Evolutionary conservation across 2,888 invertebrate genomes (phyloP).

Genomic region (Meteorus colon): DNA sequence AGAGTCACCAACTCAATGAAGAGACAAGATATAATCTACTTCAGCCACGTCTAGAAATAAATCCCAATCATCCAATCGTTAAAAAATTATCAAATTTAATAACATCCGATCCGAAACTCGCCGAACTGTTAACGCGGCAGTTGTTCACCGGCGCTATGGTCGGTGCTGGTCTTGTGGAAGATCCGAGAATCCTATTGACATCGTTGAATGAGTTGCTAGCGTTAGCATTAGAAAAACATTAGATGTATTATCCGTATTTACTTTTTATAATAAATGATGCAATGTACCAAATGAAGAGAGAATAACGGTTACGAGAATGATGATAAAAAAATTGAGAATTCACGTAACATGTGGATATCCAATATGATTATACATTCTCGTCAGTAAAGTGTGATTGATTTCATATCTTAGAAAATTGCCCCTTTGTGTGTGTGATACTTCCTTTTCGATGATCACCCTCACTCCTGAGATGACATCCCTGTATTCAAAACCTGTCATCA

Average conservation of each 20-base stretch:
- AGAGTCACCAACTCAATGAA: conserved; percentile 86
- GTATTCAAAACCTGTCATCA: no score
- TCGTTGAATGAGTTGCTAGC: conserved; percentile 91
- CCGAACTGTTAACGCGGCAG: conserved; percentile 89
- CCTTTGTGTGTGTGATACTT: no score
- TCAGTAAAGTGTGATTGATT: no score
- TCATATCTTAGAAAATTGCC: no score
- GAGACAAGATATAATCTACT: conserved; percentile 89
- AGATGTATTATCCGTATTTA: neutral
- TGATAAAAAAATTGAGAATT: neutral
- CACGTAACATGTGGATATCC: no score
- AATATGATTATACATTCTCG: no score
- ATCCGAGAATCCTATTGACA: conserved; percentile 88
- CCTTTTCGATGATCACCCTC: no score
- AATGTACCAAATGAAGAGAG: neutral
- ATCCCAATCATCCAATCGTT: conserved; percentile 93
- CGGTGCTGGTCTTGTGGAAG: conserved; percentile 93
- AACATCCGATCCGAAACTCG: conserved; percentile 85
- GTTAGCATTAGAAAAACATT: conserved; percentile 83
- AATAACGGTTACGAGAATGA: neutral
- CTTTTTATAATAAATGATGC: neutral
- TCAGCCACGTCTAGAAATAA: conserved; percentile 94
- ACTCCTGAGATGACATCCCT: no score
- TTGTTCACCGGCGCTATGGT: conserved; percentile 96
- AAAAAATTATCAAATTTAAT: conserved; percentile 88